phyloP scores from a whole-genome alignment of 2,113 vertebrate species.

The Brachypteracias leptosomus region DNA sequence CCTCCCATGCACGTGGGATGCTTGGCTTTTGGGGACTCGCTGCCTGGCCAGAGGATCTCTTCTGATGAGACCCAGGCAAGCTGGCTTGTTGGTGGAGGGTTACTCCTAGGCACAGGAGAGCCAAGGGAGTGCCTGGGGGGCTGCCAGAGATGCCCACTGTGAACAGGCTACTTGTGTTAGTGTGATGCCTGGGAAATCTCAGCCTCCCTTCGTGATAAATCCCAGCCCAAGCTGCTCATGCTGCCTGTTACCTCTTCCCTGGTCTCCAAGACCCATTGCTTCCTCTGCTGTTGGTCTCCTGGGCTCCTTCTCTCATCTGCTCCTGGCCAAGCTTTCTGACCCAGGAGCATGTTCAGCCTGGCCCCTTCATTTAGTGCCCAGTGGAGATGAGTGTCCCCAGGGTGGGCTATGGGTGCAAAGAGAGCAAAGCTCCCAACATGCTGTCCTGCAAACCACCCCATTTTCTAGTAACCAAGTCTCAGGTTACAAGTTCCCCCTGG shows the following conservation, averaged over 20 bases:
- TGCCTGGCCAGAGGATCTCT: neutral
- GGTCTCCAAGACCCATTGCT: neutral
- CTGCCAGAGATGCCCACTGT: neutral
- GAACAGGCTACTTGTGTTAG: neutral
- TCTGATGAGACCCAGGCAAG: neutral
- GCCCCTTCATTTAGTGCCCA: neutral
- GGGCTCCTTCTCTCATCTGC: neutral
- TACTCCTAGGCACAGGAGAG: neutral
- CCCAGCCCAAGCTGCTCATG: neutral
- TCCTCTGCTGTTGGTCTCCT: neutral
- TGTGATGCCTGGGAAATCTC: neutral
- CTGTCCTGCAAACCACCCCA: neutral
- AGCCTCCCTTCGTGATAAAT: neutral
- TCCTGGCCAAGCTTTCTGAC: neutral
- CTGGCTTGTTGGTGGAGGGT: neutral
- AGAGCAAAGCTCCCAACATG: neutral
- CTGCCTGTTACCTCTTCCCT: neutral
- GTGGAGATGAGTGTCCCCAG: neutral
- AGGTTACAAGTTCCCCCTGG: rapidly evolving
- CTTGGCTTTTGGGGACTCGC: neutral
- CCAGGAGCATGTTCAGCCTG: no score
- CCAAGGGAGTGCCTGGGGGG: neutral
- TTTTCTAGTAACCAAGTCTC: neutral
- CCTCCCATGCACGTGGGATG: rapidly evolving
- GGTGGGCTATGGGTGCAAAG: neutral